Evolutionary conservation across 2,888 invertebrate genomes (phyloP).

Genomic region (Caenorhabditis sp.): DNA sequence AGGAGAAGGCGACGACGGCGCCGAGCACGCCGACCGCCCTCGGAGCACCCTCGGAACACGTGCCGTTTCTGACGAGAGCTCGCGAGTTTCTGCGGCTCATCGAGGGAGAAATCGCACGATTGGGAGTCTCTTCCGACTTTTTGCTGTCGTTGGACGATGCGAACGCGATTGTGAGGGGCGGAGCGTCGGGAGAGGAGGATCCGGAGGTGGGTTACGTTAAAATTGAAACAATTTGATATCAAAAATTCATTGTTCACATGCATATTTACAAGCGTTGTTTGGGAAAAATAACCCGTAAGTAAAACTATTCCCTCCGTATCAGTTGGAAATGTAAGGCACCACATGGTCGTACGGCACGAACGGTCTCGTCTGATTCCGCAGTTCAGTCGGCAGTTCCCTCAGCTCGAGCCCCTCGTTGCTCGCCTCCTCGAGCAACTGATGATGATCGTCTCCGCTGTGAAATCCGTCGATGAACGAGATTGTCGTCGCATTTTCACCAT

Average conservation of each 20-base stretch:
- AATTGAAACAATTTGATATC: not conserved
- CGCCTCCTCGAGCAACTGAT: constrained; percentile 6
- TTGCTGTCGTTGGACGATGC: constrained; percentile 65
- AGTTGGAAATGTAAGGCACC: constrained; percentile 21
- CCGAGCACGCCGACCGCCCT: constrained; percentile 63
- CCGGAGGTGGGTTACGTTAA: constrained; percentile 36
- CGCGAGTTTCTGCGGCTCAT: constrained; percentile 65
- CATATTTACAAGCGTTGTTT: not conserved
- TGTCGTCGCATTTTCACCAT: constrained; percentile 24
- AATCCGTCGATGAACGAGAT: constrained; percentile 48
- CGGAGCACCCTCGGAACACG: constrained; percentile 22
- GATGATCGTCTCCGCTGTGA: constrained; percentile 10
- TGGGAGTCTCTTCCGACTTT: constrained; percentile 65
- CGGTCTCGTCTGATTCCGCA: constrained; percentile 12
- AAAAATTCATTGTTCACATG: not conserved
- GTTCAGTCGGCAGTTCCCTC: not conserved
- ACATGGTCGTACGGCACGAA: constrained; percentile 31
- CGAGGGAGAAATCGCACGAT: constrained; percentile 66
- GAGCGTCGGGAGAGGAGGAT: constrained; percentile 49
- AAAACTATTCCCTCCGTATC: too few species aligned
- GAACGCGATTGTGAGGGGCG: constrained; percentile 56
- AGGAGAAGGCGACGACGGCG: constrained; percentile 79
- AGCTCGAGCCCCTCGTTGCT: constrained; percentile 16
- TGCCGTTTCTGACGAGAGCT: constrained; percentile 61
- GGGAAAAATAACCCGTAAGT: not conserved